Evolutionary conservation across 2,888 invertebrate genomes (phyloP).

Genomic region (Heliconius ismenius): DNA sequence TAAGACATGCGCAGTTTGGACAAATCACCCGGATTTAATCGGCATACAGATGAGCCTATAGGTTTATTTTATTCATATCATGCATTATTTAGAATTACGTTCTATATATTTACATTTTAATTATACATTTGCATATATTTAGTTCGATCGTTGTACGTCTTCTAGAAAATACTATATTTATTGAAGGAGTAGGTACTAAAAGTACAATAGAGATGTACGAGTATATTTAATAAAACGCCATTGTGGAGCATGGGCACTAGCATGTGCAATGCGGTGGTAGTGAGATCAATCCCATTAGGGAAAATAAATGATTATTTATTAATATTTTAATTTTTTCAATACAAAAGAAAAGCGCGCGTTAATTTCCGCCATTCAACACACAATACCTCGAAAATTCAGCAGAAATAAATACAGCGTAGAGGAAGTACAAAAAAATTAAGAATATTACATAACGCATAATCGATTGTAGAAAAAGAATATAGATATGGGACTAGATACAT

Average conservation of each 20-base stretch:
- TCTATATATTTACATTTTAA: constrained; percentile 45
- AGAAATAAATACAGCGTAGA: no score
- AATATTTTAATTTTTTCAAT: no score
- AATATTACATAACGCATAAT: not conserved
- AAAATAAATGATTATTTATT: no score
- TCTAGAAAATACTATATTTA: constrained; percentile 21
- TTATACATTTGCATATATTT: constrained; percentile 32
- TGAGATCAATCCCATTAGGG: no score
- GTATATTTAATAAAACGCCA: no score
- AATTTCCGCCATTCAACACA: no score
- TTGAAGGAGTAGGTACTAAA: not conserved
- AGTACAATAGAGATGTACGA: not conserved
- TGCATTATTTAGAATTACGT: constrained; percentile 45
- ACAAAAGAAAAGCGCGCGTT: no score
- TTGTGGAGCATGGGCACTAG: no score
- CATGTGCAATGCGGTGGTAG: no score
- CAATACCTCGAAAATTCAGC: no score
- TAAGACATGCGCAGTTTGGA: constrained; percentile 39
- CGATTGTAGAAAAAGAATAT: no score
- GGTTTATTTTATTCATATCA: constrained; percentile 39
- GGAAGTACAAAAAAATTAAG: not conserved
- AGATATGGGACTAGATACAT: no score
- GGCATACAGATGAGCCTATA: constrained; percentile 42
- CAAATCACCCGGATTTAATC: constrained; percentile 39
- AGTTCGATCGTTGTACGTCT: constrained; percentile 22